Percentiles rank a stretch among this genome's conserved stretches.
Conservation (phyloP, 2,113 vertebrate species). For the Egretta garzetta region DNA sequence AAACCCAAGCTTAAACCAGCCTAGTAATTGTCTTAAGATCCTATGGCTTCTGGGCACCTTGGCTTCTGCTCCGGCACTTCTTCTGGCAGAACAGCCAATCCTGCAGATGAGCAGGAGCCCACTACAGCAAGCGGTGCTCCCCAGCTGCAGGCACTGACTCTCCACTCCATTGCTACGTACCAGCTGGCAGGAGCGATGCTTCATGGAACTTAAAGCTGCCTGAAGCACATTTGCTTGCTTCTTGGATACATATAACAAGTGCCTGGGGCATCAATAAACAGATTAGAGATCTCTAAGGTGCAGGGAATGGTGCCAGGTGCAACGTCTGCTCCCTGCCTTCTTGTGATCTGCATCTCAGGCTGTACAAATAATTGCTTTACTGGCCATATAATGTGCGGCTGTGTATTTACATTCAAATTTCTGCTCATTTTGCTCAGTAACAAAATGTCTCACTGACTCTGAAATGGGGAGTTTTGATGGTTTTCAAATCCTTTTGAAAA, state of each 20-base stretch:
- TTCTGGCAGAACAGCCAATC: neutral
- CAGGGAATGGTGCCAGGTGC: neutral
- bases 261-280: slow-evolving; percentile 1
- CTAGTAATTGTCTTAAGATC: neutral
- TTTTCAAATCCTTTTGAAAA: neutral
- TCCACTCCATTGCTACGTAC: neutral
- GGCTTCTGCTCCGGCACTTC: neutral
- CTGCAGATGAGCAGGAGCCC: neutral
- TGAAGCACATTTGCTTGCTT: neutral
- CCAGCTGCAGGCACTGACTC: neutral
- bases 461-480: neutral
- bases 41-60: neutral
- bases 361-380: neutral
- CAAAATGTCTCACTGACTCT: neutral
- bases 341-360: neutral
- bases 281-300: neutral
- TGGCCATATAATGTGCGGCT: neutral
- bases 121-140: neutral
- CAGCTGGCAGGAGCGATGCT: neutral
- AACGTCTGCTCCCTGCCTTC: neutral
- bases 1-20: neutral
- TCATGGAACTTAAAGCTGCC: neutral
- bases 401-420: neutral
- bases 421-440: neutral
- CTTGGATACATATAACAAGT: neutral